Base-by-base conservation (phyloP, 2,888 invertebrate species). In the Oxytorus armatus region DNA sequence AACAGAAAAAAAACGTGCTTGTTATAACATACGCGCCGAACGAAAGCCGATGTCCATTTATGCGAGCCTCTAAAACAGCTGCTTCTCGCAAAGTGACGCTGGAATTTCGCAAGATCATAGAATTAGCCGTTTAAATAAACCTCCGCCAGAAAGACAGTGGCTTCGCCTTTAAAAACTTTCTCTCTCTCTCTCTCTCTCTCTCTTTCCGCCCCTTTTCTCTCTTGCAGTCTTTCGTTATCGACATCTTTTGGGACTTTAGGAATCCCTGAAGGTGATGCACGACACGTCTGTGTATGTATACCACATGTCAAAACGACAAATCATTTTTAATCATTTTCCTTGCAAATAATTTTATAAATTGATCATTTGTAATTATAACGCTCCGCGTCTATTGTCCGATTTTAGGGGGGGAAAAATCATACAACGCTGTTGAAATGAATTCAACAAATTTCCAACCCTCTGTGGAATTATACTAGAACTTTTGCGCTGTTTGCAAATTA, bases 51-150 rank as follows among this genome's bases (percentile, higher is more conserved):
- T 18, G 18, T 72, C 21, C 47, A 29, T 49, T 73, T 72, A 21
- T 44, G 7, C 7, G 61, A n/a, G 29, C n/a, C n/a, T 5, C 55
- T 55, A 18, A 70, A 65, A 55, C 36, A 21, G 61, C 25, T 29
- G 44, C 16, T 42, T 69, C 69, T 25, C 25, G 21, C 16, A 53
- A 47, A 69, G 23, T 49, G n/a, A n/a, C 42, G 53, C 33, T 66
- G 59, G 68, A 73, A 80, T 72, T 72, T 55, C 21, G 53, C 66
- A 69, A 18, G 74, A 44, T 72, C 72, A 80, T 77, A 66, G 79
- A 73, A 73, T 77, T 73, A 77, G 66, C 72, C 61, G 59, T 66
- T 36, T 47, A 79, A 79, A 79, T 79, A 79, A 79, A 79, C 72
- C 57, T 29, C 42, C 33, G 25, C n/a, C n/a, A 14, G 39, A 47